A percentile compares a stretch with the other conserved stretches of the same genome.
These are phyloP conservation scores for Chymomyza caudatula DNA, from an alignment of 2,888 invertebrate genomes.

Conservation along the genomic window DNA sequence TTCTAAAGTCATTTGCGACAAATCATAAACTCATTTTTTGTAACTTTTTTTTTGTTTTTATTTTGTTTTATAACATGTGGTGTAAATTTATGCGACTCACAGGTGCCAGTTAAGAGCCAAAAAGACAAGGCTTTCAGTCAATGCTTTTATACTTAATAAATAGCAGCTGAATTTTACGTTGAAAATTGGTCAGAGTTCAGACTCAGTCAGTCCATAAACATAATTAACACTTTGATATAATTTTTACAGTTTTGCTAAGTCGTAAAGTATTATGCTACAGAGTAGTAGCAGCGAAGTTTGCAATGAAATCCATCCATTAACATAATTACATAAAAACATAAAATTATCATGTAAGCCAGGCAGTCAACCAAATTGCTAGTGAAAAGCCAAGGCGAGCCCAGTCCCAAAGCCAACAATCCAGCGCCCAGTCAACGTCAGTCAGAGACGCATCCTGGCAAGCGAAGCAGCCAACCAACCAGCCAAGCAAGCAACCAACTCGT, in stretches of 20 bases:
- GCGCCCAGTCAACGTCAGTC: not conserved
- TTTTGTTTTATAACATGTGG: not conserved
- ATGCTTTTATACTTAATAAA: constrained; percentile 15
- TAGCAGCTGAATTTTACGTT: constrained; percentile 15
- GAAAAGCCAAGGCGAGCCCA: not conserved
- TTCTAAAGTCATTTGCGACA: constrained; percentile 68
- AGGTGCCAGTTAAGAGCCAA: constrained; percentile 44
- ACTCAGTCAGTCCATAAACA: constrained; percentile 26
- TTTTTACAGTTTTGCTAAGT: constrained; percentile 52
- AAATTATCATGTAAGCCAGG: constrained; percentile 57
- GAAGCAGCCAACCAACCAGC: constrained; percentile 47
- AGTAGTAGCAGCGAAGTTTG: not conserved
- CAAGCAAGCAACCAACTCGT: constrained; percentile 22
- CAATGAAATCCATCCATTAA: constrained; percentile 56
- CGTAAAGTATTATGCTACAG: constrained; percentile 30
- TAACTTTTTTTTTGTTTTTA: constrained; percentile 13
- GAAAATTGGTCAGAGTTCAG: not conserved
- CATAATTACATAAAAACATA: constrained; percentile 61
- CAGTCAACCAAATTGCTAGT: constrained; percentile 6
- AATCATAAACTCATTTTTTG: constrained; percentile 59
- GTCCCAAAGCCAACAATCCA: not conserved
- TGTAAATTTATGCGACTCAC: constrained; percentile 58
- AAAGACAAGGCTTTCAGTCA: not conserved
- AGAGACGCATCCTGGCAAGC: constrained; percentile 4
- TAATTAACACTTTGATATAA: constrained; percentile 70